A percentile compares a stretch with the other conserved stretches of the same genome.
These are phyloP conservation scores for Mesoclemmys tuberculata DNA, from an alignment of 2,113 vertebrate genomes.

Conservation along the genomic window DNA sequence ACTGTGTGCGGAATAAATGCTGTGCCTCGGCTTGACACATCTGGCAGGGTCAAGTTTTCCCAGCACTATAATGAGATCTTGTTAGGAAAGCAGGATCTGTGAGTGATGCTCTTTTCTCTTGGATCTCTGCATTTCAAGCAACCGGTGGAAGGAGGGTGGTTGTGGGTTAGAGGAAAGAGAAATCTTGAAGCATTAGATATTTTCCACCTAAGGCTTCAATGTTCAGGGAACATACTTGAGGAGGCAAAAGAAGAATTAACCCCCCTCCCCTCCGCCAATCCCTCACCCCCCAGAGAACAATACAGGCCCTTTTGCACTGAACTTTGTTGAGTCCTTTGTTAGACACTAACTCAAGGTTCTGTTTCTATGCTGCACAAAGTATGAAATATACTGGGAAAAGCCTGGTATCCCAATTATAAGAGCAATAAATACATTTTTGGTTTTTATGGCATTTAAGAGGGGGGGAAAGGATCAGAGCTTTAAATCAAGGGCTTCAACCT, in stretches of 20 bases:
- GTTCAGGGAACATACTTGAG: conserved; percentile 23
- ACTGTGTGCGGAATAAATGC: conserved; percentile 57
- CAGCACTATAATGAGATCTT: conserved; percentile 72
- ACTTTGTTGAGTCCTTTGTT: conserved; percentile 37
- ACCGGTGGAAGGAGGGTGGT: not conserved
- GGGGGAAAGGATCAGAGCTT: conserved; percentile 66
- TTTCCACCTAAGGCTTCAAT: conserved; percentile 47
- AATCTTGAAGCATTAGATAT: conserved; percentile 35
- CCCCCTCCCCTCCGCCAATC: not conserved
- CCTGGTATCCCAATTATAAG: conserved; percentile 64
- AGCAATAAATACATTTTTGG: conserved; percentile 57
- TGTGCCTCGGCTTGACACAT: conserved; percentile 66
- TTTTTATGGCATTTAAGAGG: conserved; percentile 65
- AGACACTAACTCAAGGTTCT: conserved; percentile 39
- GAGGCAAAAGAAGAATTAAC: conserved; percentile 24
- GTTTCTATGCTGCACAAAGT: conserved; percentile 41
- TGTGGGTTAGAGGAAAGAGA: conserved; percentile 20
- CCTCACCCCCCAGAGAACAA: not conserved
- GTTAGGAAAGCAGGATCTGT: conserved; percentile 64
- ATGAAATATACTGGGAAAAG: conserved; percentile 51
- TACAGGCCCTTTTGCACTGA: not conserved
- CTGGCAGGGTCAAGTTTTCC: conserved; percentile 67
- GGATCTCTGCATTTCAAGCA: conserved; percentile 69
- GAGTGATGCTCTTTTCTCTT: conserved; percentile 66
- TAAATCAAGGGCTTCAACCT: conserved; percentile 72